These are phyloP conservation scores for Horisme vitalbata DNA, from an alignment of 2,888 invertebrate species.

Conservation along the genomic window DNA sequence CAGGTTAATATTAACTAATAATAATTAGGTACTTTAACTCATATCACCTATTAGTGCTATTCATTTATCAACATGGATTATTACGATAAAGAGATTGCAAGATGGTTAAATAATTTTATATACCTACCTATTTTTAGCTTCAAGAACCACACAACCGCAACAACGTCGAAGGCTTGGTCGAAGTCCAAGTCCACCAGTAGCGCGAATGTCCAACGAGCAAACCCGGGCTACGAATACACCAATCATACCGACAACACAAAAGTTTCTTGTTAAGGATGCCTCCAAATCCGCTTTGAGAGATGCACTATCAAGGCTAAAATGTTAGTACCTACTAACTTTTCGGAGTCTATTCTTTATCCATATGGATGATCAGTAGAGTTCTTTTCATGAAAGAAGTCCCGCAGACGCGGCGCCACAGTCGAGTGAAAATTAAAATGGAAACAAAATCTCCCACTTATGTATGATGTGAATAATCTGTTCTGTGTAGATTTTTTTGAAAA, in stretches of 20 bases:
- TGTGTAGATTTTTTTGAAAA: too few relatives aligned
- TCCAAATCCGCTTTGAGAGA: constrained; percentile 54
- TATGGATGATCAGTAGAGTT: too few relatives aligned
- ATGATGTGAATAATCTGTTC: too few relatives aligned
- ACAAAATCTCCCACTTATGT: too few relatives aligned
- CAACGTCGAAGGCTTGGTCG: constrained; percentile 65
- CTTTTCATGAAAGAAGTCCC: too few relatives aligned
- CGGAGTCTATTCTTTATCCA: too few relatives aligned
- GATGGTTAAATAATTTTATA: not conserved
- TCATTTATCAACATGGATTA: too few relatives aligned
- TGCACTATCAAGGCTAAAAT: constrained; percentile 60
- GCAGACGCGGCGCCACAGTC: too few relatives aligned
- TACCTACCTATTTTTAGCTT: constrained; percentile 28
- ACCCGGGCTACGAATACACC: constrained; percentile 65
- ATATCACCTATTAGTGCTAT: too few relatives aligned
- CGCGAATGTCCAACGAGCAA: constrained; percentile 45
- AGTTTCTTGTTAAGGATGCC: constrained; percentile 39
- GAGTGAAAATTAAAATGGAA: too few relatives aligned
- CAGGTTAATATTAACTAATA: constrained; percentile 43
- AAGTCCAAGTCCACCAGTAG: constrained; percentile 66
- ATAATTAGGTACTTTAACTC: too few relatives aligned
- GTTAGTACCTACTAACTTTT: constrained; percentile 45
- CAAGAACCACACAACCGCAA: constrained; percentile 42
- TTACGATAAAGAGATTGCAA: too few relatives aligned
- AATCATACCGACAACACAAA: constrained; percentile 33